These are phyloP conservation scores for Heterodera carotae DNA, from an alignment of 1,140 invertebrate genomes.

Conservation along the genomic window DNA sequence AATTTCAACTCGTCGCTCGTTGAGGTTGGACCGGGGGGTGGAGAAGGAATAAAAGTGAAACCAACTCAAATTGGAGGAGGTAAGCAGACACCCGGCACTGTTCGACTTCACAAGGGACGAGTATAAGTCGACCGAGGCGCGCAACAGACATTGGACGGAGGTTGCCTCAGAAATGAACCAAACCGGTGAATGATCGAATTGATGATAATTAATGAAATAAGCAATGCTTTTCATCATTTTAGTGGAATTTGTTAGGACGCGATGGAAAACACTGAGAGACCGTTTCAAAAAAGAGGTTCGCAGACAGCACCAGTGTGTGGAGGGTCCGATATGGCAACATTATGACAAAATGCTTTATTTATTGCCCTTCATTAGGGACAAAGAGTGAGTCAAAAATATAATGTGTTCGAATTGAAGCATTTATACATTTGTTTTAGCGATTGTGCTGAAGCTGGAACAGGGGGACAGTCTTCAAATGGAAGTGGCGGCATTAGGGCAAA, in stretches of 20 bases:
- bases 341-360: constrained; percentile 40
- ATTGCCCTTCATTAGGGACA: constrained; percentile 36
- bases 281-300: constrained; percentile 39
- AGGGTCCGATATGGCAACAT: constrained; percentile 27
- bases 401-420: not conserved
- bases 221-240: not conserved
- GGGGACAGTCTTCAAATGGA: not conserved
- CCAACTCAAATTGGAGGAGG: constrained; percentile 12
- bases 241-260: constrained; percentile 36
- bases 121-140: constrained; percentile 33
- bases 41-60: not conserved
- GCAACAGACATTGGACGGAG: constrained; percentile 35
- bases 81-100: constrained; percentile 35
- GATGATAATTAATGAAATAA: too few relatives aligned
- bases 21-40: not conserved
- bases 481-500: not conserved
- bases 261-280: constrained; percentile 39
- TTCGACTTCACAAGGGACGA: constrained; percentile 32
- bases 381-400: constrained; percentile 7
- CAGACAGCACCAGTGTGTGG: constrained; percentile 21
- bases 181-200: constrained; percentile 7
- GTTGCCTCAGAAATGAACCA: constrained; percentile 25
- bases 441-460: not conserved
- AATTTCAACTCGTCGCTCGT: not conserved
- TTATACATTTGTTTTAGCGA: not conserved